These are phyloP conservation scores for Prosopocoilus inquinatus DNA, from an alignment of 2,888 invertebrate species.

Conservation along the genomic window DNA sequence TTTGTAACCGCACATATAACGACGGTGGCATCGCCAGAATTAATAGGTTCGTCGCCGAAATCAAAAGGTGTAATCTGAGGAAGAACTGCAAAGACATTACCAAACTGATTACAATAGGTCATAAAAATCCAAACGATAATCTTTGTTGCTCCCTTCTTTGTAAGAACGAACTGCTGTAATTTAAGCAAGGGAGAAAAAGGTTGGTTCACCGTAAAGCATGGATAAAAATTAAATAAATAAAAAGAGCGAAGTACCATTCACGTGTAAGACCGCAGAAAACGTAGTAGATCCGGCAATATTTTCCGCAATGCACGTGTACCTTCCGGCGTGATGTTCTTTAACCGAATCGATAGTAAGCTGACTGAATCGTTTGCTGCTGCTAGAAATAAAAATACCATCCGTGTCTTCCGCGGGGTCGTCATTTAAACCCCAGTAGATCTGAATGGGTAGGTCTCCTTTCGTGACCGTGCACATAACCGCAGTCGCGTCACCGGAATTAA, in stretches of 20 bases:
- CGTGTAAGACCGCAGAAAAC: constrained; percentile 62
- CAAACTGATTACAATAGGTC: no score
- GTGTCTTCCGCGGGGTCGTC: constrained; percentile 55
- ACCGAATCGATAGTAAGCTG: constrained; percentile 62
- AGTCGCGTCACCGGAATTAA: constrained; percentile 68
- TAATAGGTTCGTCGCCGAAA: constrained; percentile 68
- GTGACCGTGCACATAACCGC: constrained; percentile 64
- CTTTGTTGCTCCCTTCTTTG: no score
- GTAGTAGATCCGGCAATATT: constrained; percentile 66
- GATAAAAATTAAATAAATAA: constrained; percentile 4
- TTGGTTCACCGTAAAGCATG: no score
- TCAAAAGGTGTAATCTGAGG: constrained; percentile 78
- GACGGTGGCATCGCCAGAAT: constrained; percentile 42
- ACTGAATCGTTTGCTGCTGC: constrained; percentile 54
- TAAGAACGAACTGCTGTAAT: no score
- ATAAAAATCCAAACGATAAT: no score
- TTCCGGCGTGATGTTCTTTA: constrained; percentile 66
- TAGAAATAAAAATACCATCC: constrained; percentile 51
- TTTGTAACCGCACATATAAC: constrained; percentile 65
- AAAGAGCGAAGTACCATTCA: constrained; percentile 61
- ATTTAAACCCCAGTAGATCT: constrained; percentile 65
- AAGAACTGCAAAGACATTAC: constrained; percentile 56
- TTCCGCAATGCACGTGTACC: constrained; percentile 67
- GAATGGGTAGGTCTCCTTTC: constrained; percentile 69
- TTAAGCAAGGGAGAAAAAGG: no score